Percentiles rank a stretch among this genome's conserved stretches.
Evolutionary conservation across 2,888 invertebrate species (phyloP).

Genomic region (Eristalinus aeneus): DNA sequence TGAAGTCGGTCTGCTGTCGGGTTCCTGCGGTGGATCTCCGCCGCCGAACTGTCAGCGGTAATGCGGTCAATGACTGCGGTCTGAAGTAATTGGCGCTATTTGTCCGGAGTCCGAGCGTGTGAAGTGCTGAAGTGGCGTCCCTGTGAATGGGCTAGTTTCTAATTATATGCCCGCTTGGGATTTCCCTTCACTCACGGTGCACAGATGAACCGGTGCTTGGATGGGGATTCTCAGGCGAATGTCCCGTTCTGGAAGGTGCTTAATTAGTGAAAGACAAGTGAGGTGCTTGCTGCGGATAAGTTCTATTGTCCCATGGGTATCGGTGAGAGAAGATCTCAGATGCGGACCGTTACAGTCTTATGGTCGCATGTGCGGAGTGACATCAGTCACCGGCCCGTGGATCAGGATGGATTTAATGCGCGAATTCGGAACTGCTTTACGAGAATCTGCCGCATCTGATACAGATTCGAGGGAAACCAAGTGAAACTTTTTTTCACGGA

Average conservation of each 20-base stretch:
- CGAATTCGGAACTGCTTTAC: background rate
- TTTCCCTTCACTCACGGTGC: constrained; percentile 17
- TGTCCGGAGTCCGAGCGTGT: constrained; percentile 5
- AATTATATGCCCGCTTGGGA: constrained; percentile 26
- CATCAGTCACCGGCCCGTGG: background rate
- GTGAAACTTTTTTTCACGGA: background rate
- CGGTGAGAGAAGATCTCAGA: constrained; percentile 1
- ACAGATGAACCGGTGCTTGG: background rate
- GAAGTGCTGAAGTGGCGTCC: background rate
- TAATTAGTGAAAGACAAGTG: constrained; percentile 36
- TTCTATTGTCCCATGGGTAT: constrained; percentile 16
- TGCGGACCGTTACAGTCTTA: constrained; percentile 33
- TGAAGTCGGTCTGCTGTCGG: constrained; percentile 11
- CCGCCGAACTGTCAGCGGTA: constrained; percentile 12
- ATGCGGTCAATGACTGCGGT: constrained; percentile 62
- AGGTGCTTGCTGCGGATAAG: constrained; percentile 24
- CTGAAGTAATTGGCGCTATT: constrained; percentile 57
- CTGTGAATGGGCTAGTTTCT: constrained; percentile 32
- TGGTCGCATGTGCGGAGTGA: background rate
- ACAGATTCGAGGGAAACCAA: background rate
- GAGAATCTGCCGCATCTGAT: background rate
- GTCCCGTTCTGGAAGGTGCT: constrained; percentile 37
- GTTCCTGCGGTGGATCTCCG: constrained; percentile 15
- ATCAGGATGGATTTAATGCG: background rate
- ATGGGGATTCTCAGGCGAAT: constrained; percentile 33